Evolutionary conservation across 1,140 invertebrate genomes (phyloP).

Genomic region (Pogonognathellus flavescens): DNA sequence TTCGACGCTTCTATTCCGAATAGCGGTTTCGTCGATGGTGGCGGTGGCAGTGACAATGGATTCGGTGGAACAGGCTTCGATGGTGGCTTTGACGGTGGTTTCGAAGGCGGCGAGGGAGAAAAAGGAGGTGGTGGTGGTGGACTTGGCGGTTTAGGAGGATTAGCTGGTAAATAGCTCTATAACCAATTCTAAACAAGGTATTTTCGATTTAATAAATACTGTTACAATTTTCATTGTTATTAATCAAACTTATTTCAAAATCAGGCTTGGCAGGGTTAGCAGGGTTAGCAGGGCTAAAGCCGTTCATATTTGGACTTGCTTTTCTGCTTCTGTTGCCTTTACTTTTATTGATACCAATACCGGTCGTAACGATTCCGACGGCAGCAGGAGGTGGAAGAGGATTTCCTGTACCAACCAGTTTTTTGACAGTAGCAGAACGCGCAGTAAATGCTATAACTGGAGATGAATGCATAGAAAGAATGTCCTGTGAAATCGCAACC

Average conservation of each 20-base stretch:
- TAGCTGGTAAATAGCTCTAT: not conserved
- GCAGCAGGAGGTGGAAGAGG: not conserved
- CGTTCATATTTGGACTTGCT: not conserved
- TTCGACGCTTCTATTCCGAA: not conserved
- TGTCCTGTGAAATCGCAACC: conserved; percentile 53
- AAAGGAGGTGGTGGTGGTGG: not conserved
- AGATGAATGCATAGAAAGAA: conserved; percentile 54
- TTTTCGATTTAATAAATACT: not conserved
- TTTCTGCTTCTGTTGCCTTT: not conserved
- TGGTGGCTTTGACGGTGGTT: not conserved
- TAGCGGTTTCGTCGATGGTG: not conserved
- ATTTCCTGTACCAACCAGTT: not conserved
- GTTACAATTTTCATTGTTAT: not conserved
- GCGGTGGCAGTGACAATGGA: not conserved
- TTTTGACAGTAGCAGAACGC: not conserved
- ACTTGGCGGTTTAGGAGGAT: not conserved
- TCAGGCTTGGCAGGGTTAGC: not conserved
- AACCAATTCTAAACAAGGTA: not conserved
- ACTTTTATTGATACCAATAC: not conserved
- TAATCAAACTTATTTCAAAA: no score
- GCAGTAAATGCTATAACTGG: conserved; percentile 11
- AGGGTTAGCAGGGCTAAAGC: not conserved
- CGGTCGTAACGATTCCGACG: not conserved
- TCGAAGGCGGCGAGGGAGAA: not conserved
- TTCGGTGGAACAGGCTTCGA: no score